Conservation (phyloP, 2,888 invertebrate genomes). For the Bruchidius siliquastri region DNA sequence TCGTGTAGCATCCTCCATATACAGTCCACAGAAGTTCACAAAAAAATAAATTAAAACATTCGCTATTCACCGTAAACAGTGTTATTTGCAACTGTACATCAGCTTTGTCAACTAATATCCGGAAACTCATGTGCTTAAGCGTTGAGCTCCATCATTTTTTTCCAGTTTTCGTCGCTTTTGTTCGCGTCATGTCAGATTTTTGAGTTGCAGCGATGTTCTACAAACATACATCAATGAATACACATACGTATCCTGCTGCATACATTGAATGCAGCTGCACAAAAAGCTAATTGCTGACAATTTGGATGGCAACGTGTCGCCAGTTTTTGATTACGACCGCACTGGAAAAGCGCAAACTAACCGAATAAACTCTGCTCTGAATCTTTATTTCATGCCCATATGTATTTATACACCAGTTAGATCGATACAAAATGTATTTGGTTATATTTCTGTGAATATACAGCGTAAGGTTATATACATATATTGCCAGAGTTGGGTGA, state of each 20-base stretch:
- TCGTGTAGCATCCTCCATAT: too few species aligned
- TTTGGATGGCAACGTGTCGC: not conserved
- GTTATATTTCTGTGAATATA: too few species aligned
- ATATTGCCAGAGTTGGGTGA: too few species aligned
- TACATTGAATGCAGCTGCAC: not conserved
- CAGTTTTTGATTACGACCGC: not conserved
- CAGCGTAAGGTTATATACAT: too few species aligned
- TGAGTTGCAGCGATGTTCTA: not conserved
- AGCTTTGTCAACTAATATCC: too few species aligned
- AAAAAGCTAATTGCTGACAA: not conserved
- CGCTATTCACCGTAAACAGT: too few species aligned
- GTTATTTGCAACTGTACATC: too few species aligned
- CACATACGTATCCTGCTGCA: not conserved
- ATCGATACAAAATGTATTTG: too few species aligned
- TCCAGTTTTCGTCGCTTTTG: not conserved
- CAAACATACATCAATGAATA: not conserved
- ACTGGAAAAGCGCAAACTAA: not conserved
- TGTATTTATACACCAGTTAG: not conserved
- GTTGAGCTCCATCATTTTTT: too few species aligned
- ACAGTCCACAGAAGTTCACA: too few species aligned
- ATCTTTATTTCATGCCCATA: not conserved
- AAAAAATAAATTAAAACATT: too few species aligned
- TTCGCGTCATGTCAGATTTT: not conserved
- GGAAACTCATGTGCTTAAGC: too few species aligned
- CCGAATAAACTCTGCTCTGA: not conserved